Percentiles rank a stretch among this genome's conserved stretches.
phyloP scores from a whole-genome alignment of 2,888 invertebrate genomes.

The Galerucella calmariensis region DNA sequence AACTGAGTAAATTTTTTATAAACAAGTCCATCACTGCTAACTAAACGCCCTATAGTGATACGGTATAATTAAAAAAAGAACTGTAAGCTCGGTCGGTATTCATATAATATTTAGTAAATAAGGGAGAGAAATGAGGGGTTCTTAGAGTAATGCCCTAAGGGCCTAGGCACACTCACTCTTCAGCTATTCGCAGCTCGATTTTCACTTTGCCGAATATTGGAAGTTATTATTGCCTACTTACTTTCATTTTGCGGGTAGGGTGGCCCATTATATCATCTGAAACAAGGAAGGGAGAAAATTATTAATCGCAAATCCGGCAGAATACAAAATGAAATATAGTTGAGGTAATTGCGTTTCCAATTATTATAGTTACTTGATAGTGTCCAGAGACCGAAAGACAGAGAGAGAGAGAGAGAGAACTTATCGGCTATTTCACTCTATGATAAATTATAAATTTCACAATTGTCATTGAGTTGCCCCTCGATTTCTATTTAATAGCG shows the following conservation, averaged over 20 bases:
- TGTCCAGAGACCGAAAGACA: constrained; percentile 4
- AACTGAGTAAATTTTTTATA: not conserved
- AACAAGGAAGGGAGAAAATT: constrained; percentile 40
- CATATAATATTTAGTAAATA: constrained; percentile 57
- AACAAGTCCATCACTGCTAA: constrained; percentile 23
- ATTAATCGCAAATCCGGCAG: constrained; percentile 34
- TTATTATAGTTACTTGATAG: constrained; percentile 19
- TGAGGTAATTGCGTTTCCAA: constrained; percentile 27
- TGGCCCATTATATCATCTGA: constrained; percentile 42
- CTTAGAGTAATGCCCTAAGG: constrained; percentile 42
- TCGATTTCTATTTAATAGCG: not conserved
- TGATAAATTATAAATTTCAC: constrained; percentile 7
- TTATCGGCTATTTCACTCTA: constrained; percentile 19
- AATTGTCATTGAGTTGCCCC: not conserved
- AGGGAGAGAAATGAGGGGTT: constrained; percentile 47
- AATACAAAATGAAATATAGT: constrained; percentile 35
- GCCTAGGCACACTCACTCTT: constrained; percentile 43
- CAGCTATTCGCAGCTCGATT: constrained; percentile 36
- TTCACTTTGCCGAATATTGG: constrained; percentile 42
- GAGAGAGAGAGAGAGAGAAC: not conserved
- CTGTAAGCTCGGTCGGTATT: constrained; percentile 52
- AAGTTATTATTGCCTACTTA: constrained; percentile 48
- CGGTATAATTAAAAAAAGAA: constrained; percentile 56
- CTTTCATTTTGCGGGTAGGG: constrained; percentile 43
- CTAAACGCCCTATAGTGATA: constrained; percentile 47